phyloP scores from a whole-genome alignment of 2,113 vertebrate genomes.

The Neomonachus schauinslandi region DNA sequence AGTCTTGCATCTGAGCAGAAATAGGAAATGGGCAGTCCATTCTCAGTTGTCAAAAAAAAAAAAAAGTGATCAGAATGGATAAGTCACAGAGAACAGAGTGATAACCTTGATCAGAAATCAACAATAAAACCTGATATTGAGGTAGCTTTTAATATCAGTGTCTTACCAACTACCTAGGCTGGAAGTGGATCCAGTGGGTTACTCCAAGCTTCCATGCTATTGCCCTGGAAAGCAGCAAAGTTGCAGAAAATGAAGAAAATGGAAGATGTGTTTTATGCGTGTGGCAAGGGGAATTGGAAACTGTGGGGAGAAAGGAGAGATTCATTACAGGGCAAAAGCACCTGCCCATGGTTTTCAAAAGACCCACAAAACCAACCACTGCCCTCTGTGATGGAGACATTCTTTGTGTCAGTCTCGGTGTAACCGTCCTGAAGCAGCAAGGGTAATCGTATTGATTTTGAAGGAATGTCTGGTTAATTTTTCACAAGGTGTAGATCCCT shows the following conservation, averaged over 20 bases:
- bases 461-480: constrained; percentile 89
- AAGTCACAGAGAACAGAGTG: neutral
- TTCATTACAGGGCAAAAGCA: neutral
- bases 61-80: neutral
- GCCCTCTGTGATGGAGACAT: constrained; percentile 38
- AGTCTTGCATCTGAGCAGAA: neutral
- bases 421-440: constrained; percentile 81
- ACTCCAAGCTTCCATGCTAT: fast-evolving
- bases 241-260: neutral
- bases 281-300: neutral
- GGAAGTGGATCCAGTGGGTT: neutral
- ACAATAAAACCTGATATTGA: neutral
- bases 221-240: neutral
- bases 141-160: neutral
- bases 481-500: constrained; percentile 88
- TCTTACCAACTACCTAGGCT: neutral
- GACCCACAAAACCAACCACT: neutral
- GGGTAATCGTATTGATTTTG: constrained; percentile 86
- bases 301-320: fast-evolving
- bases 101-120: neutral
- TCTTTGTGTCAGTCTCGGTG: constrained; percentile 58
- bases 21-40: neutral
- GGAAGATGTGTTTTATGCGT: neutral
- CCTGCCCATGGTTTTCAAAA: neutral
- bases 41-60: neutral